Conservation (phyloP, 2,888 invertebrate species). For the Chloroclystis v-ata region DNA sequence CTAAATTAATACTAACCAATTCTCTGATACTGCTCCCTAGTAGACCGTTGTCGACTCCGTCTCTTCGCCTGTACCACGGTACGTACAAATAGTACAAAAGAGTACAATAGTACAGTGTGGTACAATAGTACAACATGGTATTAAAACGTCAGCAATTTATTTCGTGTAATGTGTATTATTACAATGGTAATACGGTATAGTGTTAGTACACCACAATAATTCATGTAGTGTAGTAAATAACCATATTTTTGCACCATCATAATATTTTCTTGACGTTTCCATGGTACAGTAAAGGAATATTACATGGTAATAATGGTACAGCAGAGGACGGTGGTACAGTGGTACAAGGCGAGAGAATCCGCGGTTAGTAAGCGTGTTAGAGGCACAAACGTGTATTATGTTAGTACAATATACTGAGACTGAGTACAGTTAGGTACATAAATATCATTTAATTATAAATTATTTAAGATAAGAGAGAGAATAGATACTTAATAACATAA, state of each 20-base stretch:
- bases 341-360: slow-evolving; percentile 8
- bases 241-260: too few relatives aligned
- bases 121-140: background rate
- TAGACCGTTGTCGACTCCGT: slow-evolving; percentile 50
- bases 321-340: background rate
- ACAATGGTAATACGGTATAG: background rate
- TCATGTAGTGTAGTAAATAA: too few relatives aligned
- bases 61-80: slow-evolving; percentile 44
- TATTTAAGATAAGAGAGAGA: too few relatives aligned
- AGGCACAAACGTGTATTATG: slow-evolving; percentile 45
- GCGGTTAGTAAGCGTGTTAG: slow-evolving; percentile 62
- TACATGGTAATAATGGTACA: too few relatives aligned
- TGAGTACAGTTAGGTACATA: too few relatives aligned
- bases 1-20: slow-evolving; percentile 66
- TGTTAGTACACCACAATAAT: too few relatives aligned
- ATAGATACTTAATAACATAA: too few relatives aligned
- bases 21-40: slow-evolving; percentile 73
- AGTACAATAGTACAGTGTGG: background rate
- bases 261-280: too few relatives aligned
- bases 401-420: background rate
- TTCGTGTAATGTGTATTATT: background rate
- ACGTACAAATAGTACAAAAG: background rate
- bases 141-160: too few relatives aligned
- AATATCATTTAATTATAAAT: too few relatives aligned
- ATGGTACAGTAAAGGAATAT: too few relatives aligned